A percentile compares a stretch with the other conserved stretches of the same genome.
These are phyloP conservation scores for Lysandra coridon DNA, from an alignment of 2,888 invertebrate species.

Conservation along the genomic window DNA sequence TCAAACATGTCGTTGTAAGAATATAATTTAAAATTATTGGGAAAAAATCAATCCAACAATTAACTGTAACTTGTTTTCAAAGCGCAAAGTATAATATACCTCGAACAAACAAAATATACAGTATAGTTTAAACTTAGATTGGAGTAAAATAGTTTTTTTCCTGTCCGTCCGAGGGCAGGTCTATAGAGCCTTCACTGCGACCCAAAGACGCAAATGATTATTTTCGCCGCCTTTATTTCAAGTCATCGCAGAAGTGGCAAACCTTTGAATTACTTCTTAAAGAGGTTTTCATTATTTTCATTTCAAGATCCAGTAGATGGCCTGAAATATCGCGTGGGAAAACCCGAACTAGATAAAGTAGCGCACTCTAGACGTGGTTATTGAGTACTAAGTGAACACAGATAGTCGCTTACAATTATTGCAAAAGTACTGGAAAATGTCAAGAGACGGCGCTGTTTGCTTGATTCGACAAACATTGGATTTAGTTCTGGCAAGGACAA, in stretches of 20 bases:
- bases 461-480: neutral
- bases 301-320: neutral
- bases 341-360: neutral
- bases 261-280: neutral
- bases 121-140: too few species aligned
- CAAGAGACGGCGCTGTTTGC: neutral
- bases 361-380: neutral
- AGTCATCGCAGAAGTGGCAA: neutral
- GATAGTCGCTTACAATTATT: neutral
- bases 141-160: too few species aligned
- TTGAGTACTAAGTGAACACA: neutral
- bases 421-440: neutral
- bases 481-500: too few species aligned
- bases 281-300: neutral
- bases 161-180: too few species aligned
- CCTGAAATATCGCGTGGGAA: neutral
- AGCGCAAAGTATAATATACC: too few species aligned
- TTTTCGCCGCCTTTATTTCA: too few species aligned
- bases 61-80: too few species aligned
- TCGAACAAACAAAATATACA: too few species aligned
- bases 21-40: too few species aligned
- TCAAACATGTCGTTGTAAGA: too few species aligned
- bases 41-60: too few species aligned
- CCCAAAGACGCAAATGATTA: neutral
- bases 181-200: too few species aligned